Conservation (phyloP, 2,888 invertebrate species). For the Orthosia cruda region DNA sequence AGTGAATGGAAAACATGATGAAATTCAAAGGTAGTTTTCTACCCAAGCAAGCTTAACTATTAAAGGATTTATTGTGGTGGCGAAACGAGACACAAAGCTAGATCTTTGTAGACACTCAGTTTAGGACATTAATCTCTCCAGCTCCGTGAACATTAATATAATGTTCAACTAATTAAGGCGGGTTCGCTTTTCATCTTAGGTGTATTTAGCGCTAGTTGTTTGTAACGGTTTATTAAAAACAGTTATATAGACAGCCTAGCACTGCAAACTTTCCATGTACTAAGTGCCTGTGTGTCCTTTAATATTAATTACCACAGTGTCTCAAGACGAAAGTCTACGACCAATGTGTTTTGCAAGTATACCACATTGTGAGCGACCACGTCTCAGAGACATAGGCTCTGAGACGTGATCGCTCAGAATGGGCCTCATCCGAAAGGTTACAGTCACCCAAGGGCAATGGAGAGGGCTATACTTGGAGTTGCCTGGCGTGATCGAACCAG, state of each 20-base stretch:
- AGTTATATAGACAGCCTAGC: neutral
- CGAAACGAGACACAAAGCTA: constrained; percentile 18
- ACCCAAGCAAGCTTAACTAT: constrained; percentile 23
- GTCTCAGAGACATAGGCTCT: too few relatives aligned
- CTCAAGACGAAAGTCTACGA: too few relatives aligned
- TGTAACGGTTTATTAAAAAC: constrained; percentile 21
- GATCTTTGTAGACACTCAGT: constrained; percentile 26
- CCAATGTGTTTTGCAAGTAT: too few relatives aligned
- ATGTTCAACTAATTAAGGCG: constrained; percentile 53
- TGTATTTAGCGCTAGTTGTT: constrained; percentile 13
- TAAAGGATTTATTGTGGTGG: constrained; percentile 20
- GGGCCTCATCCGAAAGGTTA: too few relatives aligned
- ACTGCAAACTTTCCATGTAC: neutral
- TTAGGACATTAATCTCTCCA: constrained; percentile 38
- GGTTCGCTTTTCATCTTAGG: constrained; percentile 33
- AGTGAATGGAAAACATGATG: neutral
- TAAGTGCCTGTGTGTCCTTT: too few relatives aligned
- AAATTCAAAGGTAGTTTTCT: constrained; percentile 18
- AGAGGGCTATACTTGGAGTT: too few relatives aligned
- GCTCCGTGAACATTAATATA: constrained; percentile 34
- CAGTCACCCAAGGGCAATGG: too few relatives aligned
- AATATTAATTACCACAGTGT: too few relatives aligned
- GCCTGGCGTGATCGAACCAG: too few relatives aligned
- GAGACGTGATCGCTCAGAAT: too few relatives aligned
- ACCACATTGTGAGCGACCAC: too few relatives aligned